Evolutionary conservation across 2,797 vertebrate genomes (phyloP), one percentile per base, ranked within the genome.

Genomic region (Tenualosa thibaudeaui): DNA sequence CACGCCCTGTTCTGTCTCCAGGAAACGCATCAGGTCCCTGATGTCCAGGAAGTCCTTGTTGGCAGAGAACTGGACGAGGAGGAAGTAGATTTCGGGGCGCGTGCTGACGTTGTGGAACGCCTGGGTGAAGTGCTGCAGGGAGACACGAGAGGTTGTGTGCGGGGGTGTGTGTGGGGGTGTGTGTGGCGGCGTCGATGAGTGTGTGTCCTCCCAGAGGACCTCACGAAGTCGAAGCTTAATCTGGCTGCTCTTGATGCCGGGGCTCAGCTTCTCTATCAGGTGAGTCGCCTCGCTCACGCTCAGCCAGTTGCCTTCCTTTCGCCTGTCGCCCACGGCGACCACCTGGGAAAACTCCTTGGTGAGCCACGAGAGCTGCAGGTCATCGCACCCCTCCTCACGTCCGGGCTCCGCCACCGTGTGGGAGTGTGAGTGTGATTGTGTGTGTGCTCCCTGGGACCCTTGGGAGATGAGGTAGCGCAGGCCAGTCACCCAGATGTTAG

Each of bases 61-160:
- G 95, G 97, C 98, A 15, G 97, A 98, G 95, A 98, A 98, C 93
- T 98, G 97, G 94, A 99, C 98, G 92, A 99, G 93, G 83, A 99
- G 94, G 88, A 99, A 99, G 93, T 99, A 99, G 92, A 99, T 97
- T 94, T 99, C 98, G 1, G 98, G 97, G 84, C 98, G 96, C 51
- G 98, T 99, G 94, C 98, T 98, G 91, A 98, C 96, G 90, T 98
- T 96, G 81, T 98, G 98, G 90, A 98, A 98, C 91, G 97, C 97
- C 92, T 98, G 96, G 1, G 97, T 94, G 93, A 99, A 98, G 86
- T 99, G 97, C 89, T 96, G 94, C 92, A 96, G 96, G 81, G 95
- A 96, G 87, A 98, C 95, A 0, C 3, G 84, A 2, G 68, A 17
- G 68, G 68, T 3, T 0, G 68, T 19, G 68, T 75, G 68, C 6